Percentiles rank a stretch among this genome's conserved stretches.
Evolutionary conservation across 1,140 invertebrate genomes (phyloP).

Genomic region (Drosophila burlai): DNA sequence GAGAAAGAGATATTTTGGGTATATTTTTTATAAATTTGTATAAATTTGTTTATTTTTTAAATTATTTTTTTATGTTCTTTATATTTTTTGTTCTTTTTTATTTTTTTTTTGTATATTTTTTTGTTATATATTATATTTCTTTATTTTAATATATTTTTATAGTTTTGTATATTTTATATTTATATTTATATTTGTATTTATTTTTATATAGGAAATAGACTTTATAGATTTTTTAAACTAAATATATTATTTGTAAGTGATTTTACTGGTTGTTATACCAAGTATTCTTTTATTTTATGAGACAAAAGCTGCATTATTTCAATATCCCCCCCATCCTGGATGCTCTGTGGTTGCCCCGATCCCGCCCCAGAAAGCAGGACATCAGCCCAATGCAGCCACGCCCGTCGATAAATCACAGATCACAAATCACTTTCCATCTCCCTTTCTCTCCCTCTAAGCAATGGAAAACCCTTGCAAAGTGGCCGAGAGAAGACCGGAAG

Average conservation of each 20-base stretch:
- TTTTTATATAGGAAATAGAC: no score
- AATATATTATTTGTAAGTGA: not conserved
- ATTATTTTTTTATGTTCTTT: not conserved
- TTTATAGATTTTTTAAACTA: not conserved
- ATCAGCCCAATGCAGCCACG: conserved; percentile 15
- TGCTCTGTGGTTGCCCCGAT: conserved; percentile 30
- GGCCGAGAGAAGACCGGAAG: conserved; percentile 43
- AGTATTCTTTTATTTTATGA: not conserved
- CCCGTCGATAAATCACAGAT: conserved; percentile 54
- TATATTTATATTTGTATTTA: no score
- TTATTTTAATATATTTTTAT: no score
- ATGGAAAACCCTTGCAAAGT: conserved; percentile 1
- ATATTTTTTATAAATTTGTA: no score
- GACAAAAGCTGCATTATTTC: not conserved
- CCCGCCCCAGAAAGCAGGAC: conserved; percentile 26
- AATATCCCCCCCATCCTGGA: not conserved
- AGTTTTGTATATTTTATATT: not conserved
- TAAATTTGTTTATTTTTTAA: not conserved
- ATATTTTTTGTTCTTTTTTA: no score
- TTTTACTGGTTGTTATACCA: not conserved
- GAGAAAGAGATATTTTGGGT: not conserved
- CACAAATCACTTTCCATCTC: not conserved
- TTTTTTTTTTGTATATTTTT: not conserved
- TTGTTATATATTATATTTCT: not conserved
- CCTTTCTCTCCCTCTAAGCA: no score